Evolutionary conservation across 2,888 invertebrate genomes (phyloP), one percentile per base, ranked within the genome.

Genomic region (Lysandra coridon): DNA sequence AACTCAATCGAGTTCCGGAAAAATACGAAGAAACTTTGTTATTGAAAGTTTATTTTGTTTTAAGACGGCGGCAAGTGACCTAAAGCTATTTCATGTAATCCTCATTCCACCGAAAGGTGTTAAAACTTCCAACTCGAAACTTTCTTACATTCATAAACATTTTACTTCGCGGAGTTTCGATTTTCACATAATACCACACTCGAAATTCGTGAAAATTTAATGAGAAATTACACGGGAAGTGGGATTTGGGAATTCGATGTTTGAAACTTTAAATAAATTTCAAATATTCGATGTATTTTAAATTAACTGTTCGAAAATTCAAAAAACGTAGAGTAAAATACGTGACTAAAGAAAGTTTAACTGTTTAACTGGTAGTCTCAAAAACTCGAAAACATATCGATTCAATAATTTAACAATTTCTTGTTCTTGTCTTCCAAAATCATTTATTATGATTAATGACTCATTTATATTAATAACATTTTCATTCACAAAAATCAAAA

Each of bases 81-180:
- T 93, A 92, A 92, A 90, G 90, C 92, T 88, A 88, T 92, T 91
- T 86, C 91, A 84, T 93, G 92, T 93, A 91, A 93, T 92, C 92
- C 90, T 84, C 82, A 86, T 86, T 86, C 86, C 86, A 84, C 86
- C 85, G 85, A 87, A 88, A 89, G 86, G 87, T 88, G 88, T 89
- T 89, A 87, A 90, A 92, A 90, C 88, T 91, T 91, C 81, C 82
- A 86, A 85, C 85, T 85, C 83, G 74, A 83, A 91, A 92, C 86
- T 92, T 91, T 88, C 86, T 87, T 89, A 90, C 90, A 90, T 92
- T 91, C 90, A 92, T 91, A 92, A 93, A 92, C 90, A 92, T 92
- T 92, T 89, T 90, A 91, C 90, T 92, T 90, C 85, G 86, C 83
- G 81, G 84, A 87, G 86, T 84, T 83, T 81, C 85, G 85, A 85